Evolutionary conservation across 1,140 invertebrate species (phyloP).

Genomic region (Parapsyche elsis): DNA sequence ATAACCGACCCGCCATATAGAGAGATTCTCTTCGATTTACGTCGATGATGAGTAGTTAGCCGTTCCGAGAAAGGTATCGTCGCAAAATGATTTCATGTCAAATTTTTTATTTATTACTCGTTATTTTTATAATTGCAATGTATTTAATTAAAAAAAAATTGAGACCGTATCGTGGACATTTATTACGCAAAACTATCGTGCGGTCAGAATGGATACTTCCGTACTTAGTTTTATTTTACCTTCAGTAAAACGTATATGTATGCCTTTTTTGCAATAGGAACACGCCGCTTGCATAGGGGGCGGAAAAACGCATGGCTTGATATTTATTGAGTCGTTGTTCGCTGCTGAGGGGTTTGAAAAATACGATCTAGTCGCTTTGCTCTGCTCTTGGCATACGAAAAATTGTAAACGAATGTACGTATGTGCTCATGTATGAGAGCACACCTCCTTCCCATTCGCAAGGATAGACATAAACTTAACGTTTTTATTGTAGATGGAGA

Average conservation of each 20-base stretch:
- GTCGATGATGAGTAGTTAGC: not conserved
- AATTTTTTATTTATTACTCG: not conserved
- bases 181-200: too few species aligned
- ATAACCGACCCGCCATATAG: not conserved
- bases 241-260: too few species aligned
- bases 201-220: too few species aligned
- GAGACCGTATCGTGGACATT: too few species aligned
- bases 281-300: not conserved
- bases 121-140: too few species aligned
- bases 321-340: not conserved
- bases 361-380: not conserved
- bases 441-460: not conserved
- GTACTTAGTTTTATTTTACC: too few species aligned
- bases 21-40: not conserved
- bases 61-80: not conserved
- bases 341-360: not conserved
- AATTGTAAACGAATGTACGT: not conserved
- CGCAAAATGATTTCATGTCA: not conserved
- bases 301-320: not conserved
- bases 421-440: not conserved
- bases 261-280: not conserved
- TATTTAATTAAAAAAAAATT: too few species aligned
- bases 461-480: too few species aligned
- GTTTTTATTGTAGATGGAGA: too few species aligned
- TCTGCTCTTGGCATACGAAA: not conserved